Evolutionary conservation across 35 echinoderm and acorn worm species (phyloP).

Genomic region (Stichopus chloronotus): DNA sequence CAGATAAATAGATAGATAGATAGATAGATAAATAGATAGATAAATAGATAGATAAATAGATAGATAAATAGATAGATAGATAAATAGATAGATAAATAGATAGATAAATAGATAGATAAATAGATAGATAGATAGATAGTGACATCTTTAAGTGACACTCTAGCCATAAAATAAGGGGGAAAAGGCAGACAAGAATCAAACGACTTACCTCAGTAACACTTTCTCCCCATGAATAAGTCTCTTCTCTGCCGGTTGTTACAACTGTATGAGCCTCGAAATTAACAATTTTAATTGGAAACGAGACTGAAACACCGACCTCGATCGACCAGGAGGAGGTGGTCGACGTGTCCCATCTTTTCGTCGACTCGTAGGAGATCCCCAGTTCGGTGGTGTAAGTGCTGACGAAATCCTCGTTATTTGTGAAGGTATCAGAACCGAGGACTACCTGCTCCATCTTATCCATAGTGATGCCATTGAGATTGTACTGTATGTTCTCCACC

Average conservation of each 20-base stretch:
- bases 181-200: no score
- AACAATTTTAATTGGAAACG: background rate
- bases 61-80: no score
- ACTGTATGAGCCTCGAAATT: background rate
- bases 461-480: background rate
- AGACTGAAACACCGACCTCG: background rate
- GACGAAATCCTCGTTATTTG: background rate
- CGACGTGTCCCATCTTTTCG: background rate
- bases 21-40: no score
- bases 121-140: no score
- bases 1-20: no score
- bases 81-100: no score
- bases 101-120: no score
- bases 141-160: no score
- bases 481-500: background rate
- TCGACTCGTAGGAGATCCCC: background rate
- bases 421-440: background rate
- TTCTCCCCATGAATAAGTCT: slow-evolving; percentile 14
- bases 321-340: background rate
- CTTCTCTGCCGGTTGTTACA: background rate
- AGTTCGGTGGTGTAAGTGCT: background rate
- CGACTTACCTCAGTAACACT: background rate
- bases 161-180: no score
- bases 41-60: no score
- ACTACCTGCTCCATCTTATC: background rate